Base-by-base conservation (phyloP, 2,113 vertebrate species). In the Clinocottus analis region DNA sequence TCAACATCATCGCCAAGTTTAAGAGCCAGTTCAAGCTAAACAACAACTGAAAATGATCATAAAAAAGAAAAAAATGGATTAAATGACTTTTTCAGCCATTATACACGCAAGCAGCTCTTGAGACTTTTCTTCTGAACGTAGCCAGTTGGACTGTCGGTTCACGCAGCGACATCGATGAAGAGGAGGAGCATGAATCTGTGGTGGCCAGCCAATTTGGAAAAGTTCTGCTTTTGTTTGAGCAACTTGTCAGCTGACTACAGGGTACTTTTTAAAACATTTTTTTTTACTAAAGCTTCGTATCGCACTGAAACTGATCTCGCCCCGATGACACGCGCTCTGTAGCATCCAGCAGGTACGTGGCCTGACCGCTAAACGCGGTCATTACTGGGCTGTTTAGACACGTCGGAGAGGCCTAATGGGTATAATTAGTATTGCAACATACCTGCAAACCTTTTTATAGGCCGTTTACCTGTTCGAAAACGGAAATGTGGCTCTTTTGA, bases 221-320 rank as follows among this genome's bases (percentile, higher is more conserved):
- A 47, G 35, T 43, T 41, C 53, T 7, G 4, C 41, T 39, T 27
- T 19, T 45, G 43, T 31, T 66, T 25, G 9, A 59, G 58, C 69
- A 59, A 5, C n/a, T 31, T 37, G 47, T 33, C 39, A 16, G 21
- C 5, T 59, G 47, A 80, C 37, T 14, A 85, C 83, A 82, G 78
- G 83, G 77, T 82, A 75, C 67, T 83, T 85, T 43, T 43, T 14
- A 5, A 33, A 5, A 5, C 6, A 31, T 31, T 31, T 8, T 37
- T 9, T 37, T 37, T 37, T 37, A 8, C 35, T 80, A 49, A 25
- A 45, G 12, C 55, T 74, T n/a, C 55, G 39, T 60, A 35, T 61
- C 33, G 9, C 45, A n/a, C 37, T 68, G 4, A 21, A 62, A 60
- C 23, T 27, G 25, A 53, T 8, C 31, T 31, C 7, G 13, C 70